Percentiles rank a stretch among this genome's conserved stretches.
Conservation (phyloP, 2,113 vertebrate genomes). For the Chiloscyllium plagiosum region DNA sequence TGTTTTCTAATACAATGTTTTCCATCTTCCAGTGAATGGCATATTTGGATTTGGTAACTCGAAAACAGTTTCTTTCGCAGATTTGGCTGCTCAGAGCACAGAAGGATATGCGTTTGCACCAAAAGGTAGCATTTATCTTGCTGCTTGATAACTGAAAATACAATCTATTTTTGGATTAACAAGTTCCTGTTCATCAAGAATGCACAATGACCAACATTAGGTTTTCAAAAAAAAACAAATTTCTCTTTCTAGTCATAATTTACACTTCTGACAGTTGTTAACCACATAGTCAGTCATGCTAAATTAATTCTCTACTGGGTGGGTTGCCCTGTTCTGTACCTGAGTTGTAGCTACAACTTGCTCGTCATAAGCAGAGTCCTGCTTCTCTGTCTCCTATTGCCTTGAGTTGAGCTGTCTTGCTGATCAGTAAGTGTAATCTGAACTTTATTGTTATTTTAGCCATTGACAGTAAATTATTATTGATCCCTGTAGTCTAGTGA, state of each 20-base stretch:
- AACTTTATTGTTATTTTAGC: neutral
- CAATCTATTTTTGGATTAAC: no score
- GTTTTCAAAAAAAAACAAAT: neutral
- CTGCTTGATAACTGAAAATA: neutral
- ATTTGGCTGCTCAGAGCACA: conserved; percentile 72
- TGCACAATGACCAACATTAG: neutral
- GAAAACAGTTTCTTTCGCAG: conserved; percentile 74
- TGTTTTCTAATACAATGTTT: conserved; percentile 41
- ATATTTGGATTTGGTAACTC: conserved; percentile 60
- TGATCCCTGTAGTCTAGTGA: neutral
- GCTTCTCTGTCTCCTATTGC: neutral
- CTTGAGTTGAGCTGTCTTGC: neutral
- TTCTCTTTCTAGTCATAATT: neutral
- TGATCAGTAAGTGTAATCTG: neutral
- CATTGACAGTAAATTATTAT: neutral
- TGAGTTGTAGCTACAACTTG: neutral
- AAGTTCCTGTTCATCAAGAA: neutral
- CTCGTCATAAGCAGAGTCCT: neutral
- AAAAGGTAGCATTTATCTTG: conserved; percentile 58
- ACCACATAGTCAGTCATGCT: neutral
- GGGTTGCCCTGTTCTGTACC: neutral
- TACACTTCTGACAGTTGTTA: neutral
- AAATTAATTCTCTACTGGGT: neutral
- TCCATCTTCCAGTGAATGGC: conserved; percentile 42
- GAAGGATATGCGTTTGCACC: conserved; percentile 77